Percentiles rank a stretch among this genome's conserved stretches.
Conservation (phyloP, 1,140 invertebrate species). For the Drosophila persimilis region DNA sequence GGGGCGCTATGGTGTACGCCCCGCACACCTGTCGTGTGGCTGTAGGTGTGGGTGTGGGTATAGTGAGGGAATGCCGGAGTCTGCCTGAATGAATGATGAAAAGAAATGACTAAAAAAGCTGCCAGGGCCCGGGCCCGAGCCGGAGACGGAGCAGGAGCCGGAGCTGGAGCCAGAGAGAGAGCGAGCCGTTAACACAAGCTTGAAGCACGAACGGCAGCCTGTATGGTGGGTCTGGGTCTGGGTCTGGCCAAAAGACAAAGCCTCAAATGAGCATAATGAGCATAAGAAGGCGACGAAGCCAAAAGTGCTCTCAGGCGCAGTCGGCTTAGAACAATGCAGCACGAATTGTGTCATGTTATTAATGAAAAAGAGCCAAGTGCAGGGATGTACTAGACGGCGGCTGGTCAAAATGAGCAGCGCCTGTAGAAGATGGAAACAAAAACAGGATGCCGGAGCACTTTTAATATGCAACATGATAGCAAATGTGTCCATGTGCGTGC, state of each 20-base stretch:
- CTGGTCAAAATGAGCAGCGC: constrained; percentile 59
- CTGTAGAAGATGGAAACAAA: constrained; percentile 47
- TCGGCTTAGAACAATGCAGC: constrained; percentile 65
- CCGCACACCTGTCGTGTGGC: constrained; percentile 4
- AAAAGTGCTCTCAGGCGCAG: constrained; percentile 74
- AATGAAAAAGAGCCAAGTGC: constrained; percentile 65
- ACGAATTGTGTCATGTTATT: constrained; percentile 78
- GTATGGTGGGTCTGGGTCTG: constrained; percentile 8
- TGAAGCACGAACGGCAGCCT: not conserved
- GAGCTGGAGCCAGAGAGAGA: not conserved
- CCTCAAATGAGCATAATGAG: constrained; percentile 78
- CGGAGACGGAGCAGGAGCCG: not conserved
- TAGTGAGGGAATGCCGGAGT: constrained; percentile 14
- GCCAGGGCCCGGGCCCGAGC: constrained; percentile 5
- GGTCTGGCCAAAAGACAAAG: constrained; percentile 65
- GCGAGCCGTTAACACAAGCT: too few species aligned
- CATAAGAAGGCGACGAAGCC: constrained; percentile 69
- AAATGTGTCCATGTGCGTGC: constrained; percentile 17
- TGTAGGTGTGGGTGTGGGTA: not conserved
- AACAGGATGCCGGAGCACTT: constrained; percentile 68
- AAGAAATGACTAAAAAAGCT: constrained; percentile 62
- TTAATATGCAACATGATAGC: constrained; percentile 69
- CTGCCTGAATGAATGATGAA: constrained; percentile 74
- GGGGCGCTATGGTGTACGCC: constrained; percentile 13
- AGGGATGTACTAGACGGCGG: too few species aligned